Evolutionary conservation across 2,888 invertebrate species (phyloP), one percentile per base, ranked within the genome.

Genomic region (Drosophila mimica): DNA sequence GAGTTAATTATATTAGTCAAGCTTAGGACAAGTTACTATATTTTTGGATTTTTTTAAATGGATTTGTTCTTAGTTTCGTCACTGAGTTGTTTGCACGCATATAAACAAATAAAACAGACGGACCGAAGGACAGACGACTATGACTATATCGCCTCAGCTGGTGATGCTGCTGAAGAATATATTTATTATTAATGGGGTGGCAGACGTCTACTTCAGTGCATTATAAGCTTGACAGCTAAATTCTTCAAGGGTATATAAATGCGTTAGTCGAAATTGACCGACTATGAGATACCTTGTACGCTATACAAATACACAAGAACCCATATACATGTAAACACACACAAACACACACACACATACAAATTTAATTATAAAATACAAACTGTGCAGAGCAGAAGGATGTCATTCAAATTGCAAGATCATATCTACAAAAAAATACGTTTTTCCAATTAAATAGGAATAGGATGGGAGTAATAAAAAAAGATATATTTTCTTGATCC

Each of bases 361-460:
- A 56, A 30, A 38, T 13, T 1, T 4, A 4, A 38, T 30, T 56
- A n/a, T 38, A 15, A 7, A 53, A 56, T 56, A 56, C 56, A 4
- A 56, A 38, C 38, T 56, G 38, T 56, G 38, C 15, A 30, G 28
- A 56, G n/a, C 28, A 9, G 30, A 38, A 56, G 38, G 56, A 30
- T 38, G 56, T 38, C 56, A 38, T 38, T 56, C 56, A 38, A 38
- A 13, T 38, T 30, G 56, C 56, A 56, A 38, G 56, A 28, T 38
- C 28, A 56, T 4, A 54, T 56, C 54, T 56, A 56, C 13, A 56
- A 56, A n/a, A 54, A 13, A 38, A 28, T n/a, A 56, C 38, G 28
- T 15, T 38, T 38, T 56, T 28, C 38, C 30, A 56, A 56, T 38
- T 38, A 28, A 13, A 13, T 28, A 38, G 54, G 28, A 38, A 56